Conservation (phyloP, 2,888 invertebrate species). For the Drymonia ruficornis region DNA sequence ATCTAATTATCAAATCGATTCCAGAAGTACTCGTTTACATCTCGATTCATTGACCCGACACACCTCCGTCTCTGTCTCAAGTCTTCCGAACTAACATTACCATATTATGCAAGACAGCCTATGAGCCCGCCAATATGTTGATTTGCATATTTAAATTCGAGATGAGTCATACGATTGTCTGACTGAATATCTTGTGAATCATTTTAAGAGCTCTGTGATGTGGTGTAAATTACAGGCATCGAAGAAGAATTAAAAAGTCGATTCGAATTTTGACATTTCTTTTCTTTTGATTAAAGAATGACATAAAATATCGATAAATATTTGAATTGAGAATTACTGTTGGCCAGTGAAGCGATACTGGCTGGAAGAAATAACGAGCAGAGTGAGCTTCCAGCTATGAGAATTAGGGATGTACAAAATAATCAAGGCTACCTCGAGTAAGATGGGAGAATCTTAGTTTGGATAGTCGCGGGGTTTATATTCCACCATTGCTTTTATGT, state of each 20-base stretch:
- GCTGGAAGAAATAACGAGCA: too few relatives aligned
- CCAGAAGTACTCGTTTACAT: conserved; percentile 1
- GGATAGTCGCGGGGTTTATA: too few relatives aligned
- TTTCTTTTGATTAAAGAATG: too few relatives aligned
- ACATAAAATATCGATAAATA: too few relatives aligned
- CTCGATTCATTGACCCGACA: conserved; percentile 30
- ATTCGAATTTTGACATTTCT: too few relatives aligned
- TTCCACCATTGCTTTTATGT: too few relatives aligned
- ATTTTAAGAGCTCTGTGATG: conserved; percentile 28
- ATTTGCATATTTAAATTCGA: conserved; percentile 48
- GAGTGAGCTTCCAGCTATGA: too few relatives aligned
- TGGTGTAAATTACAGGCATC: conserved; percentile 11
- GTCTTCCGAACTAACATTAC: conserved; percentile 27
- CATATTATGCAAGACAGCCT: conserved; percentile 37
- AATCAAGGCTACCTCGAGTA: too few relatives aligned
- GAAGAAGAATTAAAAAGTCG: neutral
- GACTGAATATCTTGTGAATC: conserved; percentile 42
- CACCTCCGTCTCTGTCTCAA: conserved; percentile 25
- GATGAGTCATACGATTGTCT: conserved; percentile 40
- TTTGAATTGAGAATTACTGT: too few relatives aligned
- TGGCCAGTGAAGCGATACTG: too few relatives aligned
- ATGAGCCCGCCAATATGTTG: conserved; percentile 26
- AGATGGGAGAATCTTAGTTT: too few relatives aligned
- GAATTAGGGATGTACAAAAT: too few relatives aligned
- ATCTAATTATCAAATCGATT: neutral